Evolutionary conservation across 2,113 vertebrate species (phyloP).

Genomic region (Hyperoodon ampullatus): DNA sequence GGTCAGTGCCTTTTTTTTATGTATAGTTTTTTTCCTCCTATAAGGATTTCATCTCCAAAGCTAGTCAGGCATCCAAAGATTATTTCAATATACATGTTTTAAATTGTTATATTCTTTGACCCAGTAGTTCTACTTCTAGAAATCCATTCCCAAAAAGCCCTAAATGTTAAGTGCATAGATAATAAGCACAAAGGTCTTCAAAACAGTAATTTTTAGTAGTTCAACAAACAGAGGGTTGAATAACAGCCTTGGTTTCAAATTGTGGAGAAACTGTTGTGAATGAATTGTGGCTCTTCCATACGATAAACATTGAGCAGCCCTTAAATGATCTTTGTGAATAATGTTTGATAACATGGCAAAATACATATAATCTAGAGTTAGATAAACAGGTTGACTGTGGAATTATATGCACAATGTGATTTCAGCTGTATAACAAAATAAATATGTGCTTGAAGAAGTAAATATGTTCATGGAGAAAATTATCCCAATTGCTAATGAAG

Average conservation of each 20-base stretch:
- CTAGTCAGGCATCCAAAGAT: not conserved
- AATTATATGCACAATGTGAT: not conserved
- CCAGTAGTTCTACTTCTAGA: not conserved
- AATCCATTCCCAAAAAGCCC: not conserved
- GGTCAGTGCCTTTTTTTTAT: not conserved
- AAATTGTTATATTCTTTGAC: conserved; percentile 41
- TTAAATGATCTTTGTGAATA: conserved; percentile 30
- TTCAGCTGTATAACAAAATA: not conserved
- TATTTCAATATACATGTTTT: not conserved
- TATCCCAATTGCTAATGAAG: not conserved
- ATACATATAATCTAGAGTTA: not conserved
- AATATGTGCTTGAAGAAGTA: not conserved
- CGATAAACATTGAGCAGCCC: not conserved
- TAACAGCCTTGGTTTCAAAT: not conserved
- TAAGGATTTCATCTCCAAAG: not conserved
- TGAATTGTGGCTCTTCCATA: not conserved
- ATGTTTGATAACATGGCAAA: not conserved
- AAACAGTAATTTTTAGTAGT: conserved; percentile 12
- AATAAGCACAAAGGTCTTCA: not conserved
- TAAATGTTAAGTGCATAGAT: not conserved
- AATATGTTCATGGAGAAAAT: not conserved
- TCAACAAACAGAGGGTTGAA: conserved; percentile 15
- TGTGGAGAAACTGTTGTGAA: not conserved
- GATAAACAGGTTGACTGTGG: not conserved
- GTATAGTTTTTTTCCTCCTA: no score